Evolutionary conservation across 2,797 vertebrate species (phyloP), one percentile per base, ranked within the genome.

Genomic region (Pteropus rufus): DNA sequence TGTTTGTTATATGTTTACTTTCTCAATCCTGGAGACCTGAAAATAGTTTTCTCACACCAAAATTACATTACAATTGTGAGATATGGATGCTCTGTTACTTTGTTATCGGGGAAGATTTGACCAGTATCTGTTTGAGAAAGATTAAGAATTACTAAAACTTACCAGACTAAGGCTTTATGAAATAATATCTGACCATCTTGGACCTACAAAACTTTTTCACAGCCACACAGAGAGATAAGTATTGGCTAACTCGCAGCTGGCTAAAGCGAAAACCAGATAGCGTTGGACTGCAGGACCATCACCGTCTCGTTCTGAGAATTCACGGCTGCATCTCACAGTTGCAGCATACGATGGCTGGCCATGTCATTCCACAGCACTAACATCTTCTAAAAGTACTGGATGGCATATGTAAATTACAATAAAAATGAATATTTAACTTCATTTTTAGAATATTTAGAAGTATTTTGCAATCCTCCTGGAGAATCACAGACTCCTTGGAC

Each of bases 381-480:
- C 62, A 83, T 41, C 69, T 95, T 82, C 70, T 93, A 60, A 84
- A 58, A 92, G 75, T 36, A 70, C 24, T 49, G 41, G 75, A 67
- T 85, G 65, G 46, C 24, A 31, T 54, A 52, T 65, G n/a, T 26
- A 65, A 91, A 81, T 95, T 65, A 84, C 88, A 85, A 77, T 67
- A 12, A 95, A 95, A 96, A 87, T 73, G 54, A 93, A 29, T 72
- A 69, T 62, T 90, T 76, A 23, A 82, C 80, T 88, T 94, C 36
- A 34, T 29, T 89, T 91, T 93, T 94, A 88, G 87, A 76, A 84
- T 82, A 82, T 36, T 81, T 79, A 67, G 4, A 73, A 94, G 24
- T 85, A 79, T 60, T 84, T 77, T n/a, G 21, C 67, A 88, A 84
- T 77, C 93, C 29, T 31, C 26, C 46, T 86, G 67, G 70, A 87